phyloP scores from a whole-genome alignment of 2,888 invertebrate genomes.

The Penaeus monodon region DNA sequence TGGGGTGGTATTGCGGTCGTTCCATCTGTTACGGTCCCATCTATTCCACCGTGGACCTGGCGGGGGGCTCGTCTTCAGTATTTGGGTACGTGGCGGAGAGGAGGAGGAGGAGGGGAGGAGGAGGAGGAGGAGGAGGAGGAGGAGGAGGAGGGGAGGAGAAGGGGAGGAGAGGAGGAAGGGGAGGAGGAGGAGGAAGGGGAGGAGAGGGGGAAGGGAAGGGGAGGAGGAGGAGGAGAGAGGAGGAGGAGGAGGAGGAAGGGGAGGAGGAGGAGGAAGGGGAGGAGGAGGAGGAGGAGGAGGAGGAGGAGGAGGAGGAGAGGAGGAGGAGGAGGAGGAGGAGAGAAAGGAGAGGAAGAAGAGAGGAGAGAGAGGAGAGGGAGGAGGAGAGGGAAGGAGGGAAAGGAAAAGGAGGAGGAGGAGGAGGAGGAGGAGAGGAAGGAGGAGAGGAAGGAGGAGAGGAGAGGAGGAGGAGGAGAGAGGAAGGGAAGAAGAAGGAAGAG shows the following conservation, averaged over 20 bases:
- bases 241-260: background rate
- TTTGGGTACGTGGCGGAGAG: no score
- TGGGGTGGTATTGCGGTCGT: conserved; percentile 19
- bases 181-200: background rate
- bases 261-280: background rate
- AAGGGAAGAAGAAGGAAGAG: conserved; percentile 42
- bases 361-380: conserved; percentile 26
- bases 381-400: background rate
- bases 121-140: background rate
- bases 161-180: background rate
- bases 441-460: background rate
- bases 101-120: no score
- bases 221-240: background rate
- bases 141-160: no score
- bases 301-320: background rate
- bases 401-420: background rate
- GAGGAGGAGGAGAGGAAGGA: background rate
- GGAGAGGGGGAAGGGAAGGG: no score
- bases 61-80: background rate
- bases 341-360: background rate
- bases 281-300: background rate
- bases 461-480: conserved; percentile 67
- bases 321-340: no score
- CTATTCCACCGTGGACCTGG: conserved; percentile 53
- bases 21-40: conserved; percentile 47